Percentiles rank a stretch among this genome's conserved stretches.
Conservation (phyloP, 1,140 invertebrate genomes). For the Proales similis region DNA sequence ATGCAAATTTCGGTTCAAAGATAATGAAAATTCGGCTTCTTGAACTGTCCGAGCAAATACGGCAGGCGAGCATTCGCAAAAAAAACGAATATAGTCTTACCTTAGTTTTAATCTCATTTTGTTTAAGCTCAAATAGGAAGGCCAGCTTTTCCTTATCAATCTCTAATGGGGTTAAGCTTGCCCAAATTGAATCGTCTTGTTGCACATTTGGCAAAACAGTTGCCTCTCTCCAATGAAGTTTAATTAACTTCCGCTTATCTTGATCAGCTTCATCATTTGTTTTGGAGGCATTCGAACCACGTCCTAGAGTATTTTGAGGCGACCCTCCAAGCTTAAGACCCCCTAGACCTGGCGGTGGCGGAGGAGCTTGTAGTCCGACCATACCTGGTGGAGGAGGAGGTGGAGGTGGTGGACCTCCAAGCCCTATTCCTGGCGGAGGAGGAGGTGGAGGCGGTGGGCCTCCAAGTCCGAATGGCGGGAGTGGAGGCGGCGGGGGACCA, state of each 20-base stretch:
- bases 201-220: constrained; percentile 43
- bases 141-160: constrained; percentile 88
- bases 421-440: constrained; percentile 47
- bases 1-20: too few species aligned
- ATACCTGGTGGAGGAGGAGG: constrained; percentile 40
- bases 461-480: background rate
- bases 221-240: constrained; percentile 93
- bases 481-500: constrained; percentile 37
- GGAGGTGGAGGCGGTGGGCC: constrained; percentile 38
- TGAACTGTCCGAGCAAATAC: too few species aligned
- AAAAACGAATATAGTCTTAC: constrained; percentile 42
- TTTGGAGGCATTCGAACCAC: background rate
- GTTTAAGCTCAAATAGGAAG: constrained; percentile 89
- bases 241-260: constrained; percentile 75
- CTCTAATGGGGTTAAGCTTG: constrained; percentile 65
- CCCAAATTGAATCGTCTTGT: constrained; percentile 75
- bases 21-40: too few species aligned
- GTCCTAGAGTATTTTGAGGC: background rate
- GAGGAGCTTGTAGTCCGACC: constrained; percentile 41
- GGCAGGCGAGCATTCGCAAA: background rate
- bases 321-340: constrained; percentile 16
- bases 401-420: constrained; percentile 49
- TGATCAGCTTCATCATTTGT: constrained; percentile 66
- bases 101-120: constrained; percentile 89
- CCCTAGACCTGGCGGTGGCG: constrained; percentile 40